Evolutionary conservation across 2,797 vertebrate genomes (phyloP).

Genomic region (Benthosema pterotum): DNA sequence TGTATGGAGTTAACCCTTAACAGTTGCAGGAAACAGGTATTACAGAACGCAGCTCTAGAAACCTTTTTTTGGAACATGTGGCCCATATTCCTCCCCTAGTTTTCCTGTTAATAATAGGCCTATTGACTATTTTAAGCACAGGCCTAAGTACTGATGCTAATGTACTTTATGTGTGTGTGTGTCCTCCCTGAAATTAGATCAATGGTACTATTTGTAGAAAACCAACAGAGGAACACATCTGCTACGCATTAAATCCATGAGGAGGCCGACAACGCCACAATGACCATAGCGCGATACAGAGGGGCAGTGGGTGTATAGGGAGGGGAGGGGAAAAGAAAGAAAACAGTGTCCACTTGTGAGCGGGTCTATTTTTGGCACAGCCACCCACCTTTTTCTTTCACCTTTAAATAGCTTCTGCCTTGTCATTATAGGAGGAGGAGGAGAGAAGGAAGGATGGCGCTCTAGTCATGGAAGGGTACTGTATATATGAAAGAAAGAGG

Average conservation of each 20-base stretch:
- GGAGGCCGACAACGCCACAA: constrained; percentile 1
- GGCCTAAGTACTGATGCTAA: neutral
- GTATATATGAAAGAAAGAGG: constrained; percentile 1
- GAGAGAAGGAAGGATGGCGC: neutral
- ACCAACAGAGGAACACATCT: constrained; percentile 6
- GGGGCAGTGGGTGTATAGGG: neutral
- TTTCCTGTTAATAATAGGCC: neutral
- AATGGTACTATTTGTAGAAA: constrained; percentile 2
- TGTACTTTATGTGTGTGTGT: neutral
- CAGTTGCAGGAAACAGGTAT: constrained; percentile 5
- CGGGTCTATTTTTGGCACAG: too few relatives aligned
- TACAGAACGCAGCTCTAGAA: neutral
- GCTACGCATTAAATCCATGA: constrained; percentile 9
- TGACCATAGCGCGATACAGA: neutral
- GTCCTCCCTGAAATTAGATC: constrained; percentile 13
- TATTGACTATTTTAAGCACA: neutral
- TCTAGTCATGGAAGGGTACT: neutral
- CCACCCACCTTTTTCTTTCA: too few relatives aligned
- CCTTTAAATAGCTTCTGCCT: constrained; percentile 2
- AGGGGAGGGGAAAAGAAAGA: neutral
- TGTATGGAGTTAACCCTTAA: constrained; percentile 9
- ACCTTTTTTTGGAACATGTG: neutral
- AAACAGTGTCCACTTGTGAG: neutral
- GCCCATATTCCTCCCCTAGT: neutral
- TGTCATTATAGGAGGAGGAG: constrained; percentile 5